Percentiles rank a stretch among this genome's conserved stretches.
Conservation (phyloP, 1,140 invertebrate genomes). For the Andricus grossulariae region DNA sequence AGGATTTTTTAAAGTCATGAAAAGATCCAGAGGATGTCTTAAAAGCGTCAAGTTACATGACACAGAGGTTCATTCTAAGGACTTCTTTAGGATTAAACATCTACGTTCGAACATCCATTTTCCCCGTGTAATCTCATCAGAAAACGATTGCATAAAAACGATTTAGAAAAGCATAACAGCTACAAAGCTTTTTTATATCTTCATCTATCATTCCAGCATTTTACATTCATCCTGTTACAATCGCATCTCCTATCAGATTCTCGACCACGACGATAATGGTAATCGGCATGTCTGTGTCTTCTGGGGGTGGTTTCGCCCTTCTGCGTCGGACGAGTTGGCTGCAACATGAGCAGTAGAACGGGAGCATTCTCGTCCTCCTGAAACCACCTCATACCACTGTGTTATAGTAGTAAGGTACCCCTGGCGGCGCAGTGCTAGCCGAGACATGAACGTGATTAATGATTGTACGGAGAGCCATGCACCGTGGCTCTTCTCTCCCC, state of each 20-base stretch:
- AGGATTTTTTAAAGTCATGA: no score
- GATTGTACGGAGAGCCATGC: slow-evolving; percentile 71
- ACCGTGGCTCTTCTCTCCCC: slow-evolving; percentile 54
- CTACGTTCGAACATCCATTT: no score
- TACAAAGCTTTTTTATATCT: no score
- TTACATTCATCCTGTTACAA: no score
- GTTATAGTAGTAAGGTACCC: slow-evolving; percentile 74
- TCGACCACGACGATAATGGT: slow-evolving; percentile 60
- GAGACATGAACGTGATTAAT: slow-evolving; percentile 76
- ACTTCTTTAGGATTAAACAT: no score
- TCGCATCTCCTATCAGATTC: slow-evolving; percentile 10
- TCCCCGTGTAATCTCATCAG: no score
- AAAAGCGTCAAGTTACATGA: no score
- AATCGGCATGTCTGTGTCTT: slow-evolving; percentile 66
- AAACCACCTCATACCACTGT: slow-evolving; percentile 55
- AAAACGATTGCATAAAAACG: no score
- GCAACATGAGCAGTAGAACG: slow-evolving; percentile 60
- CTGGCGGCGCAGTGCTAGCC: slow-evolving; percentile 72
- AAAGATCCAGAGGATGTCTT: no score
- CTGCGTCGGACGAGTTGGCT: slow-evolving; percentile 50
- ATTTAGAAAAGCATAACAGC: no score
- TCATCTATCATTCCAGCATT: no score
- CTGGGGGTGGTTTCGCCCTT: slow-evolving; percentile 58
- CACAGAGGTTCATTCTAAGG: no score
- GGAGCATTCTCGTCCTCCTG: slow-evolving; percentile 67